Base-by-base conservation (phyloP, 2,797 vertebrate genomes). In the Coranthus polyacanthus region DNA sequence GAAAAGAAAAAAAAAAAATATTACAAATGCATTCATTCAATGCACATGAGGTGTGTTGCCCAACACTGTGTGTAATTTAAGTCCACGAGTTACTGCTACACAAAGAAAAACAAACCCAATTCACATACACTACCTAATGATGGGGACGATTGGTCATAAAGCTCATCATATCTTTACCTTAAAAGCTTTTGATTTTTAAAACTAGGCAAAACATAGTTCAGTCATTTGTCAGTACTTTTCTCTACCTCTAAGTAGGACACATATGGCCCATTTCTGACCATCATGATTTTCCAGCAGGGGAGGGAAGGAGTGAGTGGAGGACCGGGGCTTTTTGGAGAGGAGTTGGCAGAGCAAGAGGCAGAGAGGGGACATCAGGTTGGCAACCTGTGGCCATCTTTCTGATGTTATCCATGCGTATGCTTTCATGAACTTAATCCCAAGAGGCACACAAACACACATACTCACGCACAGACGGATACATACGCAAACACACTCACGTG, bases 341-440 rank as follows among this genome's bases (percentile, higher is more conserved):
- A 49, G 45, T 51, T 74, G 71, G 58, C 66, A 65, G 52, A 42
- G 70, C 17, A 65, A 60, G 72, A 82, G 72, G 51, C 53, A 37
- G 60, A 78, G 69, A 75, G 64, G 51, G 81, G 77, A 82, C 78
- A 86, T 88, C 83, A 85, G 84, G 87, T 89, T 87, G 70, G 68
- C 74, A 89, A 89, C 89, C 86, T 90, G 86, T 86, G 82, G 85
- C 68, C 81, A 85, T 87, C 72, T 71, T 88, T 86, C 76, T 84
- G 82, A 85, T 83, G 72, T 85, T 76, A 85, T 73, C 75, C 82
- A 86, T 80, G 78, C 61, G 49, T 87, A 84, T 80, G 86, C 78
- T 88, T 88, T 80, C 81, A 85, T 83, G 53, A 86, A 84, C 77
- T 62, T 81, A 86, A 90, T 82, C 83, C 79, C 72, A 43, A 42